Evolutionary conservation across 2,113 vertebrate genomes (phyloP).

Genomic region (Alethe diademata): DNA sequence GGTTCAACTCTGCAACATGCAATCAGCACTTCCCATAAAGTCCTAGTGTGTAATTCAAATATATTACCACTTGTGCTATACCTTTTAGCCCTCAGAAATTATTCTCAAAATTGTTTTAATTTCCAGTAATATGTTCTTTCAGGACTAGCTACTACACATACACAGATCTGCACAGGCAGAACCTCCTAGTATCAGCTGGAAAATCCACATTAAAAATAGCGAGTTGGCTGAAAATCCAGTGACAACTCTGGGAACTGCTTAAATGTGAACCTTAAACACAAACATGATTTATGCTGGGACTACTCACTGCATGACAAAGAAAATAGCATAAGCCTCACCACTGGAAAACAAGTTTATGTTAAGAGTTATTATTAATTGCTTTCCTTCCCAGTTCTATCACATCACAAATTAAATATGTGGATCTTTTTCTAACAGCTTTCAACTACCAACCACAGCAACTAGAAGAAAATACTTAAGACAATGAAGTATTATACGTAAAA

Average conservation of each 20-base stretch:
- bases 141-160: not conserved
- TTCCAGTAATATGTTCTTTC: not conserved
- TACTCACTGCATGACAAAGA: not conserved
- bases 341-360: not conserved
- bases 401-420: not conserved
- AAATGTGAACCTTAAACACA: not conserved
- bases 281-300: not conserved
- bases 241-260: not conserved
- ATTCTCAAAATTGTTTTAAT: not conserved
- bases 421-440: not conserved
- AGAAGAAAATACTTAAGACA: not conserved
- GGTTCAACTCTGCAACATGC: not conserved
- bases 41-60: not conserved
- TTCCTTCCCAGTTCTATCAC: not conserved
- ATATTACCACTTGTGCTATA: not conserved
- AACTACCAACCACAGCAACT: not conserved
- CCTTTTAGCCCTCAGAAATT: not conserved
- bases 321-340: not conserved
- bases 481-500: not conserved
- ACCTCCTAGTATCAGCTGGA: not conserved
- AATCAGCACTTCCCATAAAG: not conserved
- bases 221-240: not conserved
- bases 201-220: not conserved
- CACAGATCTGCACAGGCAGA: not conserved
- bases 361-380: not conserved